A percentile compares a stretch with the other conserved stretches of the same genome.
Conservation (phyloP, 1,140 invertebrate species). For the Eueides isabella region DNA sequence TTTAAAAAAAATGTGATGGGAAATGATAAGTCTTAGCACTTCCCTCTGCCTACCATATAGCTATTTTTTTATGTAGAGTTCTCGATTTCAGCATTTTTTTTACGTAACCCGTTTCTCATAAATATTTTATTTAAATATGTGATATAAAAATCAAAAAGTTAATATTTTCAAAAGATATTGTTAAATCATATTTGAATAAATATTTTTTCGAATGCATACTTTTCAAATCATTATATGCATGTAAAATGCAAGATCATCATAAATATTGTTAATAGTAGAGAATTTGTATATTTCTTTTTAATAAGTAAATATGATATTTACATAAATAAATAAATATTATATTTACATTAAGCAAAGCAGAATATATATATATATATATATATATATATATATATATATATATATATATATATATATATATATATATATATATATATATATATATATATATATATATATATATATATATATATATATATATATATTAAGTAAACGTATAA, state of each 20-base stretch:
- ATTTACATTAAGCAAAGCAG: no score
- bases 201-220: neutral
- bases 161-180: neutral
- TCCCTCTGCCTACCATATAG: neutral
- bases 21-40: neutral
- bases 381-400: no score
- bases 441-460: no score
- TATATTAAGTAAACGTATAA: no score
- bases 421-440: no score
- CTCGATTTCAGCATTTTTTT: neutral
- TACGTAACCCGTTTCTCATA: neutral
- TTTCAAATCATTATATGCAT: neutral
- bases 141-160: no score
- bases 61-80: no score
- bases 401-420: no score
- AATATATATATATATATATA: no score
- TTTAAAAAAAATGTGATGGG: no score
- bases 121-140: no score
- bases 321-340: neutral
- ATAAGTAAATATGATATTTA: neutral
- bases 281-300: neutral
- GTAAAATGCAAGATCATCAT: neutral
- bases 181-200: neutral
- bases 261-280: neutral
- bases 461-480: no score